A percentile compares a stretch with the other conserved stretches of the same genome.
These are phyloP conservation scores for Meteorus colon DNA, from an alignment of 2,888 invertebrate genomes.

Conservation along the genomic window DNA sequence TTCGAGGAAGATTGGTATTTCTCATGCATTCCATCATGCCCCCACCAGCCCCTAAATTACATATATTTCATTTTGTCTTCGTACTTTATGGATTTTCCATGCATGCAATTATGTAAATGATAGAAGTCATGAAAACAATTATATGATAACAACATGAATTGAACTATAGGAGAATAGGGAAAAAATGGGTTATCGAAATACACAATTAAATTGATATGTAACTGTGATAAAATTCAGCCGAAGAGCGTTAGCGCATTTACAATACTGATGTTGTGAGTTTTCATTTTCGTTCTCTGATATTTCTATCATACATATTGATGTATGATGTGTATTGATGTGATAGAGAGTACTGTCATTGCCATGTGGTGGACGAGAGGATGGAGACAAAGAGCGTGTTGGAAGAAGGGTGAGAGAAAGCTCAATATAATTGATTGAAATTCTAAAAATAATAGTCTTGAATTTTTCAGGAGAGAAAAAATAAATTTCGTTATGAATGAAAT, in stretches of 20 bases:
- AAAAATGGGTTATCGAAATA: background rate
- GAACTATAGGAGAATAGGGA: background rate
- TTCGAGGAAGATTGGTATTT: no score
- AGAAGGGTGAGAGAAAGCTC: background rate
- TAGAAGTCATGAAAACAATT: no score
- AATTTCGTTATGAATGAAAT: background rate
- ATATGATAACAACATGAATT: background rate
- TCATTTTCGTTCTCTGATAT: conserved; percentile 3
- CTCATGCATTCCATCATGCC: no score
- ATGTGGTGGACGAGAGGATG: conserved; percentile 39
- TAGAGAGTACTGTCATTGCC: conserved; percentile 54
- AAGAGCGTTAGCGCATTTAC: background rate
- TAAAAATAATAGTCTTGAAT: background rate
- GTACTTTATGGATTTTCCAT: no score
- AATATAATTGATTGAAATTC: background rate
- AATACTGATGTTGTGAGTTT: background rate
- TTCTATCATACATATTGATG: conserved; percentile 35
- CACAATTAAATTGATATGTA: background rate
- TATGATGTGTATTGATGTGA: conserved; percentile 49
- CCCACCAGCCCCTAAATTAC: no score
- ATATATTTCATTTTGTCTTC: no score
- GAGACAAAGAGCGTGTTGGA: background rate
- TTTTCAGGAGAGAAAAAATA: conserved; percentile 1
- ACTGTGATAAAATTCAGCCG: background rate
- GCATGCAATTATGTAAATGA: no score